phyloP scores from a whole-genome alignment of 1,140 invertebrate species.

The Leptinotarsa defecta region DNA sequence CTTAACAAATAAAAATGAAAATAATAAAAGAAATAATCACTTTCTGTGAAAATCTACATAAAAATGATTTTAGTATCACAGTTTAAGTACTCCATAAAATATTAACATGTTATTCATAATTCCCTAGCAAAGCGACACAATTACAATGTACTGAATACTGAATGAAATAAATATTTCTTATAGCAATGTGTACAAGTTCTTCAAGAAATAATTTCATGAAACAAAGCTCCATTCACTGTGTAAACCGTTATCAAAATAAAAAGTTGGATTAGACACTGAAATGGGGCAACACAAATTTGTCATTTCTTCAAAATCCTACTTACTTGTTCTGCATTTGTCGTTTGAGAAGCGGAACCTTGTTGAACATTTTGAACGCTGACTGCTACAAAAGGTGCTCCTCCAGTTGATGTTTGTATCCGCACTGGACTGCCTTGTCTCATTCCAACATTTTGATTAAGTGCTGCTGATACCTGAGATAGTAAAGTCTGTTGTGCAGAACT shows the following conservation, averaged over 20 bases:
- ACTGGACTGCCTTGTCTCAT: slow-evolving; percentile 57
- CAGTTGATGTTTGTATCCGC: slow-evolving; percentile 57
- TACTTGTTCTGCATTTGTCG: slow-evolving; percentile 50
- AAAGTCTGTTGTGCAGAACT: slow-evolving; percentile 54
- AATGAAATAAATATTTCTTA: slow-evolving; percentile 1
- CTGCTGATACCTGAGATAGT: slow-evolving; percentile 56
- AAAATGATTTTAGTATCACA: slow-evolving; percentile 35
- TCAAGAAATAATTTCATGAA: slow-evolving; percentile 9
- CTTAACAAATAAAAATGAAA: neutral
- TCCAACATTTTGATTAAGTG: slow-evolving; percentile 54
- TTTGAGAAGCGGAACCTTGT: slow-evolving; percentile 26
- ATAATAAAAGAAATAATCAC: neutral
- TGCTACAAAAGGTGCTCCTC: slow-evolving; percentile 58
- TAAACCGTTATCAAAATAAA: slow-evolving; percentile 1
- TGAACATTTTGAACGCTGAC: slow-evolving; percentile 55
- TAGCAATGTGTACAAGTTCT: slow-evolving; percentile 15
- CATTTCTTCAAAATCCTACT: slow-evolving; percentile 54
- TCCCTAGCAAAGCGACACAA: neutral
- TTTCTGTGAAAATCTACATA: slow-evolving; percentile 27
- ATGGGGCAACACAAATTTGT: slow-evolving; percentile 12
- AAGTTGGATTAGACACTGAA: slow-evolving; percentile 1
- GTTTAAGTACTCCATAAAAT: slow-evolving; percentile 25
- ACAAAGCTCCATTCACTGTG: slow-evolving; percentile 7
- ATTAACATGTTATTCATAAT: neutral
- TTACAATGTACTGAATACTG: neutral